Percentiles rank a stretch among this genome's conserved stretches.
Conservation (phyloP, 2,113 vertebrate species). For the Antechinus flavipes region DNA sequence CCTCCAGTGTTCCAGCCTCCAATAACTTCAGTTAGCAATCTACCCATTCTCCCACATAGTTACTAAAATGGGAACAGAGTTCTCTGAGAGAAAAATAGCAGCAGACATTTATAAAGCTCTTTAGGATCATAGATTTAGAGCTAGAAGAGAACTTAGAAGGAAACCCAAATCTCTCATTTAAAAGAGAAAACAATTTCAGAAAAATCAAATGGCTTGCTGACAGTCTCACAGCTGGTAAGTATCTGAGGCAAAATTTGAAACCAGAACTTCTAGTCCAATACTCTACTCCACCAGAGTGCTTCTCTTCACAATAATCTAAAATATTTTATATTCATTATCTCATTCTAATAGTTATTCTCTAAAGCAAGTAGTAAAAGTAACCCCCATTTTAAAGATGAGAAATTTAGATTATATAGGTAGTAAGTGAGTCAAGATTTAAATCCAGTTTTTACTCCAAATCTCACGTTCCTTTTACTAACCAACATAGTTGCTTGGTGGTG, state of each 20-base stretch:
- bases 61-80: background rate
- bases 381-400: background rate
- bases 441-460: background rate
- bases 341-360: background rate
- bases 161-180: background rate
- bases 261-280: background rate
- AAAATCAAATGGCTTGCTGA: background rate
- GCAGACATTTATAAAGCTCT: background rate
- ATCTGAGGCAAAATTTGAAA: background rate
- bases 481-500: background rate
- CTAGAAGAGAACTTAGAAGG: background rate
- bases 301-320: background rate
- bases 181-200: background rate
- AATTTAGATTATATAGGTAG: background rate
- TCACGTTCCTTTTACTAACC: background rate
- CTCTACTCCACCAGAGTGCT: background rate
- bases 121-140: background rate
- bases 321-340: background rate
- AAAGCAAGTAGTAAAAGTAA: background rate
- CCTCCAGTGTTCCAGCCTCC: background rate
- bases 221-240: background rate
- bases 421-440: background rate
- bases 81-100: background rate
- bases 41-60: background rate
- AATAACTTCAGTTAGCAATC: background rate